These are phyloP conservation scores for Euphydryas editha DNA, from an alignment of 2,888 invertebrate species.

Conservation along the genomic window DNA sequence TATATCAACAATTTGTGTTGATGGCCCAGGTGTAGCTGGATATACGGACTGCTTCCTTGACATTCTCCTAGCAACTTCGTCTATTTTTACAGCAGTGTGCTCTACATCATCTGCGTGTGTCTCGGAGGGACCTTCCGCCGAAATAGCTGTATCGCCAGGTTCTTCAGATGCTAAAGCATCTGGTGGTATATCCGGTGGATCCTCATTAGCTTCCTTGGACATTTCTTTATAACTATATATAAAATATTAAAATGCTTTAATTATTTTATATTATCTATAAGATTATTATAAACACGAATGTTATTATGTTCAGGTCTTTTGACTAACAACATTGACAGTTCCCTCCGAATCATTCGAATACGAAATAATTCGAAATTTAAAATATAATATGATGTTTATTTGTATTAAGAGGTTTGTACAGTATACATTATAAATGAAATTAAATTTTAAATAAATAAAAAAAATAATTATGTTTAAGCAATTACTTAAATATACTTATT, in stretches of 20 bases:
- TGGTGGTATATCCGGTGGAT: constrained; percentile 42
- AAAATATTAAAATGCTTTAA: constrained; percentile 3
- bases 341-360: background rate
- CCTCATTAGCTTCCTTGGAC: constrained; percentile 54
- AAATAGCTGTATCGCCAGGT: constrained; percentile 34
- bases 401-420: background rate
- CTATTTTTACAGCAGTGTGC: constrained; percentile 52
- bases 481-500: background rate
- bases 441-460: background rate
- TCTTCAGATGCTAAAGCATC: constrained; percentile 37
- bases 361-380: constrained; percentile 11
- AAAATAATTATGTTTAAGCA: background rate
- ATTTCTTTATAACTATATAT: constrained; percentile 43
- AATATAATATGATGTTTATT: background rate
- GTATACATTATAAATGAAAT: background rate
- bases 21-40: constrained; percentile 39
- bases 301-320: constrained; percentile 5
- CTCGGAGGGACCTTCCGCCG: constrained; percentile 28
- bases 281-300: constrained; percentile 1
- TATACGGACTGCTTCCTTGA: constrained; percentile 51
- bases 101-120: constrained; percentile 50
- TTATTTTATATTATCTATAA: constrained; percentile 10
- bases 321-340: background rate
- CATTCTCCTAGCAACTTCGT: constrained; percentile 48
- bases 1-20: constrained; percentile 56